Evolutionary conservation across 2,113 vertebrate species (phyloP).

Genomic region (Lepus europaeus): DNA sequence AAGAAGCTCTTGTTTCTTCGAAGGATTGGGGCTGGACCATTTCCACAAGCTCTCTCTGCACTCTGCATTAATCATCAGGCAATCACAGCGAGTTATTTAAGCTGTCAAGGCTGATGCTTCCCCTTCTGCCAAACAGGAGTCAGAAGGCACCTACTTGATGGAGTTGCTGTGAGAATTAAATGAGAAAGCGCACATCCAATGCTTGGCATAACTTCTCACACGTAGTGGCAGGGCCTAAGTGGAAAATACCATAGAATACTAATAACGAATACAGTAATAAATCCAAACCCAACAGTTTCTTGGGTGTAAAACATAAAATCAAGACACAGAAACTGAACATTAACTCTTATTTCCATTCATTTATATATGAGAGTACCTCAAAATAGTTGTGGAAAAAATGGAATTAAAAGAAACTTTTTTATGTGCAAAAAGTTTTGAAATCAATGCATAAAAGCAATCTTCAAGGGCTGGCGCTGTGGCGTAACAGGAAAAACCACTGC

Average conservation of each 20-base stretch:
- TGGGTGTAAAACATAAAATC: not conserved
- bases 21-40: not conserved
- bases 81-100: not conserved
- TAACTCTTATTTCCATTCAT: not conserved
- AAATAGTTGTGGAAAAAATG: too few relatives aligned
- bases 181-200: not conserved
- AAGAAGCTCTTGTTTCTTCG: conserved; percentile 24
- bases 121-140: not conserved
- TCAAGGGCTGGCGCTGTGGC: too few relatives aligned
- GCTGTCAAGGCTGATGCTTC: conserved; percentile 5
- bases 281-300: not conserved
- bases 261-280: not conserved
- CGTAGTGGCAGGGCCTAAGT: conserved; percentile 10
- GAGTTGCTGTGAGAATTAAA: not conserved
- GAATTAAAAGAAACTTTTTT: too few relatives aligned
- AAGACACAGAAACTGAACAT: conserved; percentile 17
- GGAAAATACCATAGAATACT: not conserved
- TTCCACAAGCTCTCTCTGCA: conserved; percentile 5
- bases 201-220: not conserved
- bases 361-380: not conserved
- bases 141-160: not conserved
- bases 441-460: too few relatives aligned
- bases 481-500: too few relatives aligned
- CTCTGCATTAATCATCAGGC: not conserved
- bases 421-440: too few relatives aligned